These are phyloP conservation scores for Leistus spinibarbis DNA, from an alignment of 2,888 invertebrate genomes.

Conservation along the genomic window DNA sequence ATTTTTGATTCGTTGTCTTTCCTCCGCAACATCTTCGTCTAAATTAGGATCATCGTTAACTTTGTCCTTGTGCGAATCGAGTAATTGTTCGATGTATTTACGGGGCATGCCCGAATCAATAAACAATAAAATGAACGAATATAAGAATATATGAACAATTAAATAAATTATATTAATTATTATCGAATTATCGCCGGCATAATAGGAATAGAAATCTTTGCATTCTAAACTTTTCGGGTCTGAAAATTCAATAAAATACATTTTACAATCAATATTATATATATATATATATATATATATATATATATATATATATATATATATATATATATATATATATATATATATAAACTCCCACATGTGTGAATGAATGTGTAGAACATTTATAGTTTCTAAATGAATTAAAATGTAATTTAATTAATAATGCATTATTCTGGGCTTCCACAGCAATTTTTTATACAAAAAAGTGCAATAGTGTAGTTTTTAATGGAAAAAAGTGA, in stretches of 20 bases:
- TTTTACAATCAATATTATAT: too few relatives aligned
- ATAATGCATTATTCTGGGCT: too few relatives aligned
- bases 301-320: too few relatives aligned
- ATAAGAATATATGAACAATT: constrained; percentile 14
- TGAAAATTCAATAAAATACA: constrained; percentile 3
- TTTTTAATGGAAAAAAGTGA: too few relatives aligned
- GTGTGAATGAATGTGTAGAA: too few relatives aligned
- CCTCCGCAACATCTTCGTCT: constrained; percentile 53
- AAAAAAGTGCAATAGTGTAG: too few relatives aligned
- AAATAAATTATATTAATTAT: constrained; percentile 9
- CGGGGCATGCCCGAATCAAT: constrained; percentile 51
- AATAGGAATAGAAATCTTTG: constrained; percentile 7
- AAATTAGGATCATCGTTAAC: constrained; percentile 19
- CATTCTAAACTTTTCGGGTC: constrained; percentile 16
- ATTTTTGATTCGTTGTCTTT: constrained; percentile 50
- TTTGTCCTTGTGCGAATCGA: constrained; percentile 18
- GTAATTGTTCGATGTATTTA: constrained; percentile 40
- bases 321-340: too few relatives aligned
- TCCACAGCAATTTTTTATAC: too few relatives aligned
- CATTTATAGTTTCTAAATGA: too few relatives aligned
- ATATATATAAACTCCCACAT: too few relatives aligned
- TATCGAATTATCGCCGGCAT: constrained; percentile 10
- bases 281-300: too few relatives aligned
- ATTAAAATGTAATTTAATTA: too few relatives aligned
- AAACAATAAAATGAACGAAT: constrained; percentile 15